Conservation (phyloP, 2,113 vertebrate species). For the Pheucticus melanocephalus region DNA sequence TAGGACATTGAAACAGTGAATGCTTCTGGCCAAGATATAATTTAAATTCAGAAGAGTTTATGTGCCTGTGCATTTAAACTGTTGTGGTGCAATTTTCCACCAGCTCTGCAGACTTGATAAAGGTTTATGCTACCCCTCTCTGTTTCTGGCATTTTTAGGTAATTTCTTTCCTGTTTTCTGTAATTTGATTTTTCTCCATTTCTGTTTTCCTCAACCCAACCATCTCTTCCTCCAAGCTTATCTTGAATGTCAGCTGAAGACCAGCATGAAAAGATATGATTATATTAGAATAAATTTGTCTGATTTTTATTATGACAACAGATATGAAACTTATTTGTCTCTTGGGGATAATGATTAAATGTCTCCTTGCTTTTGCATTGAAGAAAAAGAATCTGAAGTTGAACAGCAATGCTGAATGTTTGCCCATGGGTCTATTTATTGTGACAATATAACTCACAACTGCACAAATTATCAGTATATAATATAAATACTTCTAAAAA, state of each 20-base stretch:
- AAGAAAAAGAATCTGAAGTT: not conserved
- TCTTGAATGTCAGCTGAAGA: not conserved
- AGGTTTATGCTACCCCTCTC: not conserved
- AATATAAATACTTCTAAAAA: not conserved
- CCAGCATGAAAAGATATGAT: not conserved
- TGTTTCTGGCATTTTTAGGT: not conserved
- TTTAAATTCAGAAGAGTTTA: not conserved
- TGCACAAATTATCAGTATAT: not conserved
- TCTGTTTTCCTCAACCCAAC: not conserved
- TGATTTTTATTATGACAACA: constrained; percentile 1
- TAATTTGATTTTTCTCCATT: not conserved
- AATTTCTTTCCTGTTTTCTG: not conserved
- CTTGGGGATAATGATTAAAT: not conserved
- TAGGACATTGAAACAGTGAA: not conserved
- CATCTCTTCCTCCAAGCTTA: not conserved
- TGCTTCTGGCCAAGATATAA: not conserved
- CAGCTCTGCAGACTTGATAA: not conserved
- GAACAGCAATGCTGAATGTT: not conserved
- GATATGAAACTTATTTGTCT: not conserved
- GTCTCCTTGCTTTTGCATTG: not conserved
- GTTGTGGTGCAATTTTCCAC: not conserved
- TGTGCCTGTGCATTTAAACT: not conserved
- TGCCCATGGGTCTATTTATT: not conserved
- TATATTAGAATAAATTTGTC: constrained; percentile 11
- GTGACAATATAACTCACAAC: not conserved